Percentiles rank a stretch among this genome's conserved stretches.
phyloP scores from a whole-genome alignment of 2,797 vertebrate species.

The Sebastes diploproa region DNA sequence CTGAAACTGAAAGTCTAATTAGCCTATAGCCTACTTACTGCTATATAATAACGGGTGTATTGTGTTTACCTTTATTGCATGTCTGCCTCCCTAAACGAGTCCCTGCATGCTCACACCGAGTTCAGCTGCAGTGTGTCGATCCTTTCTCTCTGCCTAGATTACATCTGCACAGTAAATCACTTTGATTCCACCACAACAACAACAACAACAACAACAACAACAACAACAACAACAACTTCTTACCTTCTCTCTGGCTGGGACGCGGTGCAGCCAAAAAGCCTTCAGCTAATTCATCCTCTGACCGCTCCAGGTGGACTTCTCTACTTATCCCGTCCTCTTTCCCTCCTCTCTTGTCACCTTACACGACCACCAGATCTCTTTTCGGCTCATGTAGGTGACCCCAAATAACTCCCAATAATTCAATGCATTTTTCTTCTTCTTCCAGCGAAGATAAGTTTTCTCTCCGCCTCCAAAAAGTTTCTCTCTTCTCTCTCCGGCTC shows the following conservation, averaged over 20 bases:
- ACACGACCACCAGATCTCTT: conserved; percentile 3
- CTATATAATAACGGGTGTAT: conserved; percentile 18
- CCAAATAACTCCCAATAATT: conserved; percentile 17
- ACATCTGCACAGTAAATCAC: background rate
- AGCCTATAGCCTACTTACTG: background rate
- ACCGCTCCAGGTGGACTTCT: conserved; percentile 62
- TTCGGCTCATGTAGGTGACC: conserved; percentile 34
- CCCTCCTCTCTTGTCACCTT: conserved; percentile 33
- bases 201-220: background rate
- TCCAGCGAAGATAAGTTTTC: conserved; percentile 41
- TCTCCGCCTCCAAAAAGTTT: conserved; percentile 69
- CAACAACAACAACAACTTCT: conserved; percentile 1
- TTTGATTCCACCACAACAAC: background rate
- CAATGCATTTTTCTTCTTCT: conserved; percentile 57
- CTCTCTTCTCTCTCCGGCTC: conserved; percentile 50
- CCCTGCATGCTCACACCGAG: conserved; percentile 65
- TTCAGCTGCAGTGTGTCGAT: conserved; percentile 31
- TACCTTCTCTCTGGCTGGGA: conserved; percentile 74
- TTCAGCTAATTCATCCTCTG: conserved; percentile 76
- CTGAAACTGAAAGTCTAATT: background rate
- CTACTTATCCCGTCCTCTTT: conserved; percentile 4
- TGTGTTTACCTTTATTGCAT: conserved; percentile 63
- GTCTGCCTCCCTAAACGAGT: conserved; percentile 67
- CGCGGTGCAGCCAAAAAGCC: conserved; percentile 45
- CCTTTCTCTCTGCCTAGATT: conserved; percentile 18